phyloP scores from a whole-genome alignment of 2,888 invertebrate species.

The Eristalis tenax region DNA sequence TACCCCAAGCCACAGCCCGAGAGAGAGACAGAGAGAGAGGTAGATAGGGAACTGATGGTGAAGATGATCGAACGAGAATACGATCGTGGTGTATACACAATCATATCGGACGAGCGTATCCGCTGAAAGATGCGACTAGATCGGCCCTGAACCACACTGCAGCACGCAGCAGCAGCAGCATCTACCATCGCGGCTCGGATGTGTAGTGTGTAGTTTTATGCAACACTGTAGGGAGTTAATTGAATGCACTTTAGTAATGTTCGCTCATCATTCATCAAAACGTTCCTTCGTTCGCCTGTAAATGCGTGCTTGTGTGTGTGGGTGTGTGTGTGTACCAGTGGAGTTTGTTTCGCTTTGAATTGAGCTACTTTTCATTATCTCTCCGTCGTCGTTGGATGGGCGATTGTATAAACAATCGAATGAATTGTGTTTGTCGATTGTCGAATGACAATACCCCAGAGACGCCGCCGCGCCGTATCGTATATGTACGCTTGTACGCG shows the following conservation, averaged over 20 bases:
- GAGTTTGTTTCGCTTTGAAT: slow-evolving; percentile 2
- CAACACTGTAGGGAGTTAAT: slow-evolving; percentile 60
- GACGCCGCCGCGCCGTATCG: not conserved
- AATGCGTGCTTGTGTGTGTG: too few species aligned
- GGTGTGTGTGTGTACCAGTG: not conserved
- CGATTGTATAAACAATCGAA: slow-evolving; percentile 42
- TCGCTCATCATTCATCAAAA: slow-evolving; percentile 67
- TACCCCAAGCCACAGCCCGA: not conserved
- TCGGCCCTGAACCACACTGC: slow-evolving; percentile 26
- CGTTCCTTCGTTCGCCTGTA: not conserved
- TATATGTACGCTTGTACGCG: not conserved
- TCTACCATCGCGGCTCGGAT: not conserved
- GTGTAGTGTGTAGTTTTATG: slow-evolving; percentile 18
- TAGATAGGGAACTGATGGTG: not conserved
- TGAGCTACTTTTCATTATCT: slow-evolving; percentile 45
- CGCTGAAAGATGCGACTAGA: slow-evolving; percentile 51
- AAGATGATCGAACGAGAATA: slow-evolving; percentile 18
- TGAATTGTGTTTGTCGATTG: slow-evolving; percentile 31
- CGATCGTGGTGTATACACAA: slow-evolving; percentile 10
- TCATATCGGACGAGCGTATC: slow-evolving; percentile 34
- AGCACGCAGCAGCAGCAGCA: slow-evolving; percentile 2
- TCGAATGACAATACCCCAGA: not conserved
- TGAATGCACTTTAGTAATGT: slow-evolving; percentile 61
- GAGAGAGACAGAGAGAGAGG: not conserved
- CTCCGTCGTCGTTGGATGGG: not conserved